These are phyloP conservation scores for Drosophila meridiana DNA, from an alignment of 2,888 invertebrate species.

Conservation along the genomic window DNA sequence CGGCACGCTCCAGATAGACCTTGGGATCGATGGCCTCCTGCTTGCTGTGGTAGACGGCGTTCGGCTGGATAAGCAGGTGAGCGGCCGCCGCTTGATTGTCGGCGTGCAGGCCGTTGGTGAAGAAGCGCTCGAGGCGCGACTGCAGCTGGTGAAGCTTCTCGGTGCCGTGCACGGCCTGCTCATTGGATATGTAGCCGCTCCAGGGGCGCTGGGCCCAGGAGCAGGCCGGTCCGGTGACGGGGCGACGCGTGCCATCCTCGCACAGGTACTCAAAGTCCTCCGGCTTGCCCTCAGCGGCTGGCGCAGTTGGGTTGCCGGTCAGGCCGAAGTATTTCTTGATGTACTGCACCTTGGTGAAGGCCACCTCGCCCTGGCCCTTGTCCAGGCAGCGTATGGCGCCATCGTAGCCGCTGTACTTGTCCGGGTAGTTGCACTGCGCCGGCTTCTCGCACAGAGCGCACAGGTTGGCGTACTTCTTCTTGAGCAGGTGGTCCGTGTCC, in stretches of 20 bases:
- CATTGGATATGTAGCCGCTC: slow-evolving; percentile 91
- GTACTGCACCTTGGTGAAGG: slow-evolving; percentile 93
- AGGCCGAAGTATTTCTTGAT: slow-evolving; percentile 92
- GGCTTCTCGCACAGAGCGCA: slow-evolving; percentile 92
- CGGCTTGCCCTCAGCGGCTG: slow-evolving; percentile 87
- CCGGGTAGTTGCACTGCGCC: slow-evolving; percentile 91
- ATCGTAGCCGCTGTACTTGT: slow-evolving; percentile 93
- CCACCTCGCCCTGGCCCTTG: slow-evolving; percentile 93
- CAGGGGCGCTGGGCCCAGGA: slow-evolving; percentile 95
- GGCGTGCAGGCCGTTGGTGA: slow-evolving; percentile 81
- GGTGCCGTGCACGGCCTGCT: slow-evolving; percentile 84
- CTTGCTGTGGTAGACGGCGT: slow-evolving; percentile 86
- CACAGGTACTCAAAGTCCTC: slow-evolving; percentile 92
- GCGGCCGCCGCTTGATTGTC: slow-evolving; percentile 81
- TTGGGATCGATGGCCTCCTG: slow-evolving; percentile 85
- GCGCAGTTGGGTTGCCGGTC: slow-evolving; percentile 86
- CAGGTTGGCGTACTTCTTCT: slow-evolving; percentile 91
- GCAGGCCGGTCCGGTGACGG: slow-evolving; percentile 89
- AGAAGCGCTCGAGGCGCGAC: slow-evolving; percentile 83
- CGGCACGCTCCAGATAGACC: slow-evolving; percentile 88
- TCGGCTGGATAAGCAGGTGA: slow-evolving; percentile 88
- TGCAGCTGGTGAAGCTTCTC: slow-evolving; percentile 82
- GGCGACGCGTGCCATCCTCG: slow-evolving; percentile 90
- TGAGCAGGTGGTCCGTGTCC: slow-evolving; percentile 89
- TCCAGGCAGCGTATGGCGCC: slow-evolving; percentile 93